These are phyloP conservation scores for Aporophyla lueneburgensis DNA, from an alignment of 2,888 invertebrate genomes.

Conservation along the genomic window DNA sequence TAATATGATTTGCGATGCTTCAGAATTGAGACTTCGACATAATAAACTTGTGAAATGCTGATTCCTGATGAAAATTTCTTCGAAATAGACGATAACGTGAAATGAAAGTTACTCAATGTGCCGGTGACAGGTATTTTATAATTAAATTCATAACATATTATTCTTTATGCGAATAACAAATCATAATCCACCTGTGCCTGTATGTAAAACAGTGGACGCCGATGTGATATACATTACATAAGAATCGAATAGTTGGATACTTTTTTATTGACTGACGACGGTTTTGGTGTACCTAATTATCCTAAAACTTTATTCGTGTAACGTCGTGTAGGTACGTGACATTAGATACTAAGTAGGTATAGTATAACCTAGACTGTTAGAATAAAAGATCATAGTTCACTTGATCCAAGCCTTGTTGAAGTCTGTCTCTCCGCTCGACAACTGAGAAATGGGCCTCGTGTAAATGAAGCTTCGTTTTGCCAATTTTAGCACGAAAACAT, in stretches of 20 bases:
- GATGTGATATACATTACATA: slow-evolving; percentile 11
- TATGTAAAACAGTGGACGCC: slow-evolving; percentile 14
- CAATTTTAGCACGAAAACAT: slow-evolving; percentile 8
- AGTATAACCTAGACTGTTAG: slow-evolving; percentile 14
- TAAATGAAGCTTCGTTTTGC: neutral
- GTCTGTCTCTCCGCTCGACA: neutral
- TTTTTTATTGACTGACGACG: slow-evolving; percentile 2
- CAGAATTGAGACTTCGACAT: slow-evolving; percentile 17
- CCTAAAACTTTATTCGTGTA: slow-evolving; percentile 22
- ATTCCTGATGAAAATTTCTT: slow-evolving; percentile 11
- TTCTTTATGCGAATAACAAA: slow-evolving; percentile 7
- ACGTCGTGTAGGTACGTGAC: slow-evolving; percentile 13
- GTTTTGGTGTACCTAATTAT: slow-evolving; percentile 23
- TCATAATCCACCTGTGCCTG: slow-evolving; percentile 11
- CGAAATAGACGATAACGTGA: neutral
- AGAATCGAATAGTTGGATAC: neutral
- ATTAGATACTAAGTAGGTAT: slow-evolving; percentile 13
- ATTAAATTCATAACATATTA: slow-evolving; percentile 15
- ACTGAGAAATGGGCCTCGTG: neutral
- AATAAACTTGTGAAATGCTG: slow-evolving; percentile 13
- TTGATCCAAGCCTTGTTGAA: neutral
- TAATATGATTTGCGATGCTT: slow-evolving; percentile 40
- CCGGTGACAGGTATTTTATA: slow-evolving; percentile 1
- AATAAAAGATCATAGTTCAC: slow-evolving; percentile 9
- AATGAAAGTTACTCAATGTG: neutral